Evolutionary conservation across 2,113 vertebrate genomes (phyloP).

Genomic region (Erpornis zantholeuca): DNA sequence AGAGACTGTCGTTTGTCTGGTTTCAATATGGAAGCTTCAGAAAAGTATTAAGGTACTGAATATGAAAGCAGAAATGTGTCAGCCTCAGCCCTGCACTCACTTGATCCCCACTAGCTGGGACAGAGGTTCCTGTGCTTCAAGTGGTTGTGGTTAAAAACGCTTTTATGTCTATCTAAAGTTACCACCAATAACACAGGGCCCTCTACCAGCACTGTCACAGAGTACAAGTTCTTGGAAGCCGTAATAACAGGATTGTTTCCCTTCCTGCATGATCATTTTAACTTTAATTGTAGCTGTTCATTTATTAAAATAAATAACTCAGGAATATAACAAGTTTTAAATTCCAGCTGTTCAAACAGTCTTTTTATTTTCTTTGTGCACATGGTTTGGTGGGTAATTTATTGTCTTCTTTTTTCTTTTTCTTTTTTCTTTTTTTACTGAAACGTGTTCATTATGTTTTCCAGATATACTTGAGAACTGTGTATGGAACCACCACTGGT

Average conservation of each 20-base stretch:
- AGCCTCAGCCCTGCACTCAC: not conserved
- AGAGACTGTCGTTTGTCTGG: not conserved
- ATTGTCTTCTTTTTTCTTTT: not conserved
- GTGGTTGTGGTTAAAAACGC: not conserved
- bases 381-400: not conserved
- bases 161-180: constrained; percentile 40
- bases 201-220: not conserved
- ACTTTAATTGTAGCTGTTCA: constrained; percentile 47
- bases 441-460: constrained; percentile 32
- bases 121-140: not conserved
- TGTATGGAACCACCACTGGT: not conserved
- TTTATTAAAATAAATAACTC: constrained; percentile 62
- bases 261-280: constrained; percentile 39
- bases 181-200: constrained; percentile 1
- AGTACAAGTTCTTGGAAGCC: constrained; percentile 33
- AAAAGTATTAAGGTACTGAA: not conserved
- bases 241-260: not conserved
- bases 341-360: constrained; percentile 60
- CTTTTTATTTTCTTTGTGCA: constrained; percentile 1
- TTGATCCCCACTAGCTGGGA: not conserved
- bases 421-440: not conserved
- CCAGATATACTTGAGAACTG: not conserved
- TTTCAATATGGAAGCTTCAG: not conserved
- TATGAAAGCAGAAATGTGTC: constrained; percentile 27
- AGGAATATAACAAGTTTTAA: constrained; percentile 24